Evolutionary conservation across 1,140 invertebrate species (phyloP), one percentile per base, ranked within the genome.

Genomic region (Caenorhabditis brenneri): DNA sequence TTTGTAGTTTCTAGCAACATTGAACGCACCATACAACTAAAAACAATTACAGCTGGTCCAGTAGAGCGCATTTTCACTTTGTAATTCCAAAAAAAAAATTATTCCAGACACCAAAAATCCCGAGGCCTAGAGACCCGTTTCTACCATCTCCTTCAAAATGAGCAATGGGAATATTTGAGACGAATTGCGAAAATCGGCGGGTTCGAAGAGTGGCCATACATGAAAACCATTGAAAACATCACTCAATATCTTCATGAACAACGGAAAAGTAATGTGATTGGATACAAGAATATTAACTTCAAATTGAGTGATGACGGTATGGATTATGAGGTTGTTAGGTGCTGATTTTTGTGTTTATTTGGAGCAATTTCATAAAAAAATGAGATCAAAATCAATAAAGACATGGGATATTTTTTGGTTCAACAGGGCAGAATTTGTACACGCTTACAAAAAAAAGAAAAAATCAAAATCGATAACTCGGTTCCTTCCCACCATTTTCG

Each of bases 91-190:
- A n/a, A 42, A 6, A 5, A 12, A 42, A 12, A 51, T 51, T 33
- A 16, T 69, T 51, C 19, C 81, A 49, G 83, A 83, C 36, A 49
- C 36, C 51, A 48, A 78, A 84, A 33, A 39, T 69, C 81, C 12
- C 42, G 46, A 29, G 84, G 31, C 90, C 91, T 9, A 91, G 93
- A 42, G 91, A 92, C 22, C 88, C 92, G 2, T 87, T 91, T 7
- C 94, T 94, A 94, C 19, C 95, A 95, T 88, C 29, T 60, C 1
- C 55, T 82, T 19, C 33, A 58, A 27, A 16, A 15, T 7, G 81
- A 82, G 16, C 81, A 82, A 36, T 82, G 81, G 81, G 81, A 51
- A 27, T 82, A 82, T 36, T 16, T 82, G 39, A 36, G 15, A 9
- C 3, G 60, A 46, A 46, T 82, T 6, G 81, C 81, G 0, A 42